Percentiles rank a stretch among this genome's conserved stretches.
phyloP scores from a whole-genome alignment of 2,113 vertebrate species.

The Pao palembangensis region DNA sequence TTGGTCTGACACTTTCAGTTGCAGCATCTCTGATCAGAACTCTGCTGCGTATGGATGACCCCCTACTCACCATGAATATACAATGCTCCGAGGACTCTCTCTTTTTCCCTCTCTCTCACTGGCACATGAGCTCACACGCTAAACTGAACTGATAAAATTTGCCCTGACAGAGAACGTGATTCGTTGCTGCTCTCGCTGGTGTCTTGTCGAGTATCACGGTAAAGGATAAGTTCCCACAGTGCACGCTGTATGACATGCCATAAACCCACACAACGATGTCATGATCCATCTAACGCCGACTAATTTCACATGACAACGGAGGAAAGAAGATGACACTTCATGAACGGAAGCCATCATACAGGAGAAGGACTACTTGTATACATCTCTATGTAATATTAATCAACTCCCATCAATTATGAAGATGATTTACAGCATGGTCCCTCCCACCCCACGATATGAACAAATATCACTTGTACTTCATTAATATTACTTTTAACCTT shows the following conservation, averaged over 20 bases:
- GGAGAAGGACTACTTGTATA: too few species aligned
- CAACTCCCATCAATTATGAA: conserved; percentile 50
- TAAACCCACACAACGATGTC: conserved; percentile 18
- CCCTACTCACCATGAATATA: conserved; percentile 44
- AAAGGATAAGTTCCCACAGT: conserved; percentile 26
- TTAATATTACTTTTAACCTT: neutral
- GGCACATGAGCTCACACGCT: neutral
- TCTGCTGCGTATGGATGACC: conserved; percentile 58
- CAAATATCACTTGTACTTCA: conserved; percentile 15
- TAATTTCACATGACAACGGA: conserved; percentile 10
- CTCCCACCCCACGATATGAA: conserved; percentile 13
- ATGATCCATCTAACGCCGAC: conserved; percentile 17
- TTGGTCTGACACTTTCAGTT: conserved; percentile 47
- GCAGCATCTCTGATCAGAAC: conserved; percentile 49
- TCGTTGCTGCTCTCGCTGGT: conserved; percentile 47
- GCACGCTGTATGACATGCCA: conserved; percentile 22
- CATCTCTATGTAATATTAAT: conserved; percentile 50
- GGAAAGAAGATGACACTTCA: conserved; percentile 4
- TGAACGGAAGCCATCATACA: conserved; percentile 5
- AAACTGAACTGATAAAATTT: conserved; percentile 37
- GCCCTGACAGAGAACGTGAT: conserved; percentile 53
- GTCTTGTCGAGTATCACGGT: conserved; percentile 48
- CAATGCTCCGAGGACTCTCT: conserved; percentile 36
- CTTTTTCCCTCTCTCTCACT: neutral
- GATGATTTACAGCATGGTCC: conserved; percentile 24